Percentiles rank a stretch among this genome's conserved stretches.
phyloP scores from a whole-genome alignment of 2,113 vertebrate species.

The Orycteropus afer region DNA sequence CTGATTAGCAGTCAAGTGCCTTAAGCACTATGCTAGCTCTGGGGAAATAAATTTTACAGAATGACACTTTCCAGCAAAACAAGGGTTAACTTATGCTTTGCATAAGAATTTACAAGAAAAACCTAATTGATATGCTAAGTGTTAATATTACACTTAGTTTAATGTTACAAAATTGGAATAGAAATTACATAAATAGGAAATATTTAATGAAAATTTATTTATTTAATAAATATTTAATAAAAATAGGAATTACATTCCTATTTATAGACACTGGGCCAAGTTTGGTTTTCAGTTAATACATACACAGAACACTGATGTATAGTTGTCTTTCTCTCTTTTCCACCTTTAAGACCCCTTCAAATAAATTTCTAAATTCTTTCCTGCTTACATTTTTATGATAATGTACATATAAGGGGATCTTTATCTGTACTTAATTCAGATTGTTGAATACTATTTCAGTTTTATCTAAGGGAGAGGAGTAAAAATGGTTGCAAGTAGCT shows the following conservation, averaged over 20 bases:
- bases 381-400: not conserved
- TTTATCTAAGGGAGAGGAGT: not conserved
- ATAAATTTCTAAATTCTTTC: not conserved
- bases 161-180: no score
- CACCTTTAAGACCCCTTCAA: not conserved
- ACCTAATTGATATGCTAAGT: constrained; percentile 42
- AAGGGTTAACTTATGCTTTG: constrained; percentile 14
- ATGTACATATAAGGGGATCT: not conserved
- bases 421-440: not conserved
- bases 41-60: constrained; percentile 45
- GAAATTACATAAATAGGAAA: no score
- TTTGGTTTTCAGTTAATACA: not conserved
- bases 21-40: no score
- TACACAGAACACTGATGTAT: not conserved
- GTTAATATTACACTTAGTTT: no score
- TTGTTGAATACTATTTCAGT: not conserved
- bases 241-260: no score
- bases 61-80: not conserved
- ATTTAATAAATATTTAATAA: no score
- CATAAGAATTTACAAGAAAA: not conserved
- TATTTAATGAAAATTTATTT: no score
- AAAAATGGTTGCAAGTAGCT: not conserved
- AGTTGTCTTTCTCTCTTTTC: not conserved
- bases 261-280: not conserved
- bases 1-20: no score